Conservation (phyloP, 30 jellyfish, hydroid and myxozoan species). For the Rhopilema esculentum region DNA sequence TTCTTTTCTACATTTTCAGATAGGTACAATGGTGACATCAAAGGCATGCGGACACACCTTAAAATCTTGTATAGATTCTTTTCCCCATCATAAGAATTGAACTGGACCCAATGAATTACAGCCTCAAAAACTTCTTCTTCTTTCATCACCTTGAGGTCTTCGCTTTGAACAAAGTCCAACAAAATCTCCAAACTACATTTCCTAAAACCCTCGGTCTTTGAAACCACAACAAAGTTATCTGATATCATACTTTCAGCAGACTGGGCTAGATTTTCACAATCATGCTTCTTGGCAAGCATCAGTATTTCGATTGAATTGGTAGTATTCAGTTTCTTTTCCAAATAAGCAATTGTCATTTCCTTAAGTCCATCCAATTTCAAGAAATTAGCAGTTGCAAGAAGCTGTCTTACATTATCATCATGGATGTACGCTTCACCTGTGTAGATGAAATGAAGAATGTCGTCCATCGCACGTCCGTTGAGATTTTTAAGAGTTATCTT, state of each 20-base stretch:
- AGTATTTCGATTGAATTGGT: slow-evolving; percentile 87
- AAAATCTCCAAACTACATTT: slow-evolving; percentile 78
- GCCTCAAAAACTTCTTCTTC: slow-evolving; percentile 98
- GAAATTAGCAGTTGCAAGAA: slow-evolving; percentile 95
- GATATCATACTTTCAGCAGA: slow-evolving; percentile 76
- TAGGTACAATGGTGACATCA: slow-evolving; percentile 85
- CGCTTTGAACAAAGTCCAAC: slow-evolving; percentile 79
- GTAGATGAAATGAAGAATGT: slow-evolving; percentile 89
- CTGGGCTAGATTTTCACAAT: slow-evolving; percentile 62
- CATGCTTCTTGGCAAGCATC: slow-evolving; percentile 86
- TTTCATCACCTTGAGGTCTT: slow-evolving; percentile 86
- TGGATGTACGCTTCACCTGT: slow-evolving; percentile 97
- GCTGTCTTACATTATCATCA: slow-evolving; percentile 97
- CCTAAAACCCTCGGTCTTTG: slow-evolving; percentile 81
- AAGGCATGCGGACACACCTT: slow-evolving; percentile 76
- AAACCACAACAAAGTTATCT: slow-evolving; percentile 87
- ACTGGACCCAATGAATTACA: slow-evolving; percentile 80
- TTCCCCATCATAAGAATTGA: slow-evolving; percentile 67
- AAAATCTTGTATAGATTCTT: slow-evolving; percentile 62
- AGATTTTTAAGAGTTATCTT: slow-evolving; percentile 80
- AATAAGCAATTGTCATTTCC: slow-evolving; percentile 86
- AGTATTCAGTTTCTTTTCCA: slow-evolving; percentile 84
- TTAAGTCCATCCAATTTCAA: slow-evolving; percentile 79
- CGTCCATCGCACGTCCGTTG: slow-evolving; percentile 88
- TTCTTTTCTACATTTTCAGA: slow-evolving; percentile 83